Percentiles rank a stretch among this genome's conserved stretches.
These are phyloP conservation scores for Pachycephus smyrnensis DNA, from an alignment of 2,888 invertebrate genomes.

Conservation along the genomic window DNA sequence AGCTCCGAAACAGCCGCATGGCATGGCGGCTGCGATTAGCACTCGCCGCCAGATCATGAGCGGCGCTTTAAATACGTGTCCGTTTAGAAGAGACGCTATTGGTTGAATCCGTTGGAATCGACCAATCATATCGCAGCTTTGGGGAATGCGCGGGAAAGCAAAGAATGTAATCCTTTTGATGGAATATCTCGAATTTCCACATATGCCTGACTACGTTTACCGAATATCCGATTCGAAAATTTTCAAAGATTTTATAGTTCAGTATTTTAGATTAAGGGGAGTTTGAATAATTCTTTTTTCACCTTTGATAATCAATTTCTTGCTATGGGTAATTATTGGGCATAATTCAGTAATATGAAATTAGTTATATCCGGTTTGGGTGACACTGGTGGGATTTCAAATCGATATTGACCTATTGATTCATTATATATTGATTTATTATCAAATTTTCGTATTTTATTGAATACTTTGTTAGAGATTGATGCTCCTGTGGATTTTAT, in stretches of 20 bases:
- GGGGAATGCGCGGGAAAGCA: conserved; percentile 17
- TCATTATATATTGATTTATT: not conserved
- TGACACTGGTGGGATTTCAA: conserved; percentile 2
- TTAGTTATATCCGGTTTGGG: not conserved
- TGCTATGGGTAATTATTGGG: not conserved
- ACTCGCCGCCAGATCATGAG: conserved; percentile 27
- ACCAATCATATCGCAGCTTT: not conserved
- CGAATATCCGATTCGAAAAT: not conserved
- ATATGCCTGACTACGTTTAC: not conserved
- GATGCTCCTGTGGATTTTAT: not conserved
- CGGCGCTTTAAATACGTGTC: conserved; percentile 42
- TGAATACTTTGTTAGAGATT: not conserved
- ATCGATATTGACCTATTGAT: not conserved
- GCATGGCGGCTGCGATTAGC: conserved; percentile 41
- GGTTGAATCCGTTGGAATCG: conserved; percentile 6
- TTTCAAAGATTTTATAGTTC: not conserved
- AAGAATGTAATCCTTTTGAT: not conserved
- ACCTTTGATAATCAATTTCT: not conserved
- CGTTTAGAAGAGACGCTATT: conserved; percentile 11
- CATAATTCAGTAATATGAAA: not conserved
- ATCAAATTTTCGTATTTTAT: not conserved
- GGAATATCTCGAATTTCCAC: not conserved
- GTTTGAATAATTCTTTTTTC: not conserved
- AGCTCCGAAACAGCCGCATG: conserved; percentile 36
- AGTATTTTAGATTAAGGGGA: not conserved